A percentile compares a stretch with the other conserved stretches of the same genome.
Evolutionary conservation across 92 coral and sea anemone species (phyloP).

Genomic region (Epizoanthus fatuus): DNA sequence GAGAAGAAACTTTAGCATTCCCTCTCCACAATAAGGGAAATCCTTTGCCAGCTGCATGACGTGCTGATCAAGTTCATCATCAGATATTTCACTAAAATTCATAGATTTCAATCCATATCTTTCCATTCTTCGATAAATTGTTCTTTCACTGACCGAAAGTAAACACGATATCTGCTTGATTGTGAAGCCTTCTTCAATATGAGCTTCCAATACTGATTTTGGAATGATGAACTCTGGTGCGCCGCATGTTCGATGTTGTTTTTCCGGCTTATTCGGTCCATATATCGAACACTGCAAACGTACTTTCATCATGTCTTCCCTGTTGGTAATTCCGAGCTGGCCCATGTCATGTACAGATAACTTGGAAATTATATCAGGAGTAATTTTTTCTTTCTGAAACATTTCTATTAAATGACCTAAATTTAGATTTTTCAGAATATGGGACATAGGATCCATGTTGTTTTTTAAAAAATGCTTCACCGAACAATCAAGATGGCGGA

Average conservation of each 20-base stretch:
- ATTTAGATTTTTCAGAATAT: conserved; percentile 15
- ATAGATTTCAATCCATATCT: conserved; percentile 47
- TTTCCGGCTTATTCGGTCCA: conserved; percentile 53
- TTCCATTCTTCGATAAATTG: conserved; percentile 71
- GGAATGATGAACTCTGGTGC: conserved; percentile 61
- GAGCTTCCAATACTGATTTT: conserved; percentile 51
- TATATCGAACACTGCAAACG: conserved; percentile 72
- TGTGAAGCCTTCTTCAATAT: conserved; percentile 66
- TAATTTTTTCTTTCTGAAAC: conserved; percentile 58
- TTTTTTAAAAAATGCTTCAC: too few species aligned
- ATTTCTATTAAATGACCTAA: conserved; percentile 47
- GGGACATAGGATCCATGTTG: too few species aligned
- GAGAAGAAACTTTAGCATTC: conserved; percentile 59
- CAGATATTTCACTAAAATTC: not conserved
- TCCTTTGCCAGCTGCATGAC: conserved; percentile 58
- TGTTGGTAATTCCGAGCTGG: conserved; percentile 62
- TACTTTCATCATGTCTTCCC: conserved; percentile 72
- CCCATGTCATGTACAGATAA: conserved; percentile 62
- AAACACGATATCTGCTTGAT: conserved; percentile 47
- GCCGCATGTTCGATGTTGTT: conserved; percentile 40
- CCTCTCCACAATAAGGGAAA: conserved; percentile 71
- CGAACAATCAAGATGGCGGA: too few species aligned
- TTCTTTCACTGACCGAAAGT: conserved; percentile 71
- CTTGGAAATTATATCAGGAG: conserved; percentile 66
- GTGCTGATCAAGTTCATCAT: conserved; percentile 21